Base-by-base conservation (phyloP, 1,140 invertebrate genomes). In the Drosophila tsacasi region DNA sequence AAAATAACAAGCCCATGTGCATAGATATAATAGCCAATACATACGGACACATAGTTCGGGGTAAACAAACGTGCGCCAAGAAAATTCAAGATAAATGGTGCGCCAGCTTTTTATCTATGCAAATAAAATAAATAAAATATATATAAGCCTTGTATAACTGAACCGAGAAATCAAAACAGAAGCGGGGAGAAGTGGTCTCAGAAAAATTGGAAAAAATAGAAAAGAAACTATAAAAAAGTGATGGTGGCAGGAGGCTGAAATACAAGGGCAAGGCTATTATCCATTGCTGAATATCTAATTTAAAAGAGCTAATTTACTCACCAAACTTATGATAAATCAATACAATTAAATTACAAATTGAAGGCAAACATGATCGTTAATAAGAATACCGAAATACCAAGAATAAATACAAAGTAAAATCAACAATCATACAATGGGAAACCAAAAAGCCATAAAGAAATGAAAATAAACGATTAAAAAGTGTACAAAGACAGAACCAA, bases 1-100 rank as follows among this genome's bases (percentile, higher is more conserved):
- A 86, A 87, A 86, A 86, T 79, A 86, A 86, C 79, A 86, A 83
- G 69, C 27, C 57, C 23, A 57, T 61, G 42, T 27, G 54, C 57
- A 55, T 58, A 52, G 64, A 64, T 72, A 85, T 79, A 78, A 52
- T 32, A 57, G 37, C 57, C 65, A 12, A 30, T 49, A 65, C 52
- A 60, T 47, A 61, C 75, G 25, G 61, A 76, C 58, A 47, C 50
- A 47, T 79, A 65, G 46, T 73, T 61, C 35, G 54, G 68, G 68
- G 71, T 74, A 74, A 74, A 74, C 71, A 74, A 74, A 74, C 71
- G 71, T 74, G 71, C 67, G 46, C 44, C 49, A 57, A 66, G 60
- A 67, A 77, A 76, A 66, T 55, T 76, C 46, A 54, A 76, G 74
- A 76, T 76, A 76, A 50, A 64, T 52, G 52, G 21, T 44, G 25